Evolutionary conservation across 1,140 invertebrate species (phyloP).

Genomic region (Ladona fulva): DNA sequence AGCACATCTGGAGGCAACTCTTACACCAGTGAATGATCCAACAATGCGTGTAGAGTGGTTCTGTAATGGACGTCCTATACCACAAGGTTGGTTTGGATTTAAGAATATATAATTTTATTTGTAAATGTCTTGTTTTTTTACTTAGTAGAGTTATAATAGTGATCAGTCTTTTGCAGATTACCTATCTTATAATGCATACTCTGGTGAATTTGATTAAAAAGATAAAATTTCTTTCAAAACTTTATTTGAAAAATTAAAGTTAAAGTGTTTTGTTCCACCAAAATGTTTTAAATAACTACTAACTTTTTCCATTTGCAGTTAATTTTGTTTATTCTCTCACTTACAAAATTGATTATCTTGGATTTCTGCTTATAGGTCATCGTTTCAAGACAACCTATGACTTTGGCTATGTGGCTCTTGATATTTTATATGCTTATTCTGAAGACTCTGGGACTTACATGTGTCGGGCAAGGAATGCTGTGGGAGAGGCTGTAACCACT

Average conservation of each 20-base stretch:
- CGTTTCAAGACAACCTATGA: slow-evolving; percentile 90
- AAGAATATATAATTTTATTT: too few species aligned
- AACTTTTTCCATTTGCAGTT: too few species aligned
- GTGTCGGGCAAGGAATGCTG: slow-evolving; percentile 84
- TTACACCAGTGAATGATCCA: slow-evolving; percentile 90
- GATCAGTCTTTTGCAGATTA: too few species aligned
- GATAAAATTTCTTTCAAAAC: too few species aligned
- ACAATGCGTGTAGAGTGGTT: slow-evolving; percentile 95
- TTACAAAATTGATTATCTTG: neutral
- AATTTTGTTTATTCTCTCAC: neutral
- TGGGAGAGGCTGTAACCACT: slow-evolving; percentile 86
- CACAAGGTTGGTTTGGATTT: slow-evolving; percentile 53
- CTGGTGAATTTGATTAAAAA: too few species aligned
- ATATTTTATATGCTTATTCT: slow-evolving; percentile 91
- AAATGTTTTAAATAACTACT: too few species aligned
- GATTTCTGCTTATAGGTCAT: slow-evolving; percentile 42
- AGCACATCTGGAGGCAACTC: slow-evolving; percentile 88
- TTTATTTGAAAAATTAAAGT: too few species aligned
- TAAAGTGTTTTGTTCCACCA: too few species aligned
- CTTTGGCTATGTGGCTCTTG: slow-evolving; percentile 90
- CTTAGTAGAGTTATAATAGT: too few species aligned
- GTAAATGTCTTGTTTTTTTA: too few species aligned
- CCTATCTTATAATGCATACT: too few species aligned
- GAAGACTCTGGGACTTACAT: slow-evolving; percentile 94
- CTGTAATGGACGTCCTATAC: slow-evolving; percentile 81